Base-by-base conservation (phyloP, 2,113 vertebrate genomes). In the Nyctereutes procyonoides region DNA sequence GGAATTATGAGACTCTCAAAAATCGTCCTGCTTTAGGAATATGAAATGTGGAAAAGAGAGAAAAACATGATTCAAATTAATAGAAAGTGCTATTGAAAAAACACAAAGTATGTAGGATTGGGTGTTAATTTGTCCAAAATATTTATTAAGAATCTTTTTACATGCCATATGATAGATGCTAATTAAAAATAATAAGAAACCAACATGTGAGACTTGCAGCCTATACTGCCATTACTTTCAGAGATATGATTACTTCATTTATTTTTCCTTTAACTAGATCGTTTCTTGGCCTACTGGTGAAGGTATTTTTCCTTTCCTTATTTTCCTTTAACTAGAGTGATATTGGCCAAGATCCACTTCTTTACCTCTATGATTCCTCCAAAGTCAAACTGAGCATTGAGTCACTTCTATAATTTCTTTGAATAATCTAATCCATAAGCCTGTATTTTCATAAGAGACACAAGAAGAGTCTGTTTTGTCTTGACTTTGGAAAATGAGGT, bases 201-300 rank as follows among this genome's bases (percentile, higher is more conserved):
- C 3, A 60, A 11, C 26, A 17, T 60, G 60, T 90, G 55, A 67
- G 15, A 94, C 16, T 38, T 80, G 12, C 55, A 35, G 15, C 24
- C 53, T 63, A n/a, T 35, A 65, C 53, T 93, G 7, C 2, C 55
- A 65, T n/a, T 69, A 24, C 30, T 20, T 26, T 48, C 15, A 3
- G 16, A 26, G 13, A 60, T 69, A 15, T 15, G 28, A 71, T 26
- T 79, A 16, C 32, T 62, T 58, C 22, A 26, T 87, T 76, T 56
- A 65, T 62, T 94, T 92, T 89, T 79, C 55, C 51, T 95, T 69
- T 58, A 90, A 62, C 48, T 77, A 55, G 22, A 86, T 43, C 43
- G 1, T 43, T 43, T 43, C 43, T 43, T 7, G 43, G 43, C 43
- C 43, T 43, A 7, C 43, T 43, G 43, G 43, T 1, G 43, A 43